Conservation (phyloP, 2,113 vertebrate species). For the Arenaria interpres region DNA sequence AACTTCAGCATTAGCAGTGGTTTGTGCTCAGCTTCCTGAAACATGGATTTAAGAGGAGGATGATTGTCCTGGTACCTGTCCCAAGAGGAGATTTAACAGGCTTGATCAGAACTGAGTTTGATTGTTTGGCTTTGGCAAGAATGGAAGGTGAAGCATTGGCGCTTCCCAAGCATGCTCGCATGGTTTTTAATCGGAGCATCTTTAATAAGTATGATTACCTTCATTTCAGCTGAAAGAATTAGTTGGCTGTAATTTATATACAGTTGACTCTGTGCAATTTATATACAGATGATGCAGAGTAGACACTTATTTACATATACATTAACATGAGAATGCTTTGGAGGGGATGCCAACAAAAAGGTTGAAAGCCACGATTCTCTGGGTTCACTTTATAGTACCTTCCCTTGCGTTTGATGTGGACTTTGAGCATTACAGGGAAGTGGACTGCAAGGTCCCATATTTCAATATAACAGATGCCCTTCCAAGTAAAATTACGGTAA, state of each 20-base stretch:
- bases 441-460: neutral
- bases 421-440: neutral
- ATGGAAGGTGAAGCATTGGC: neutral
- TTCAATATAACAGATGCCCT: neutral
- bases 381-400: neutral
- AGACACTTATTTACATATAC: conserved; percentile 36
- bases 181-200: neutral
- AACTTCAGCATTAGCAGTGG: neutral
- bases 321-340: conserved; percentile 56
- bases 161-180: neutral
- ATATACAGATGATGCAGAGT: conserved; percentile 11
- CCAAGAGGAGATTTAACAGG: neutral
- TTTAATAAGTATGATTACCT: neutral
- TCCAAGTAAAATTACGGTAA: neutral
- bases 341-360: conserved; percentile 18
- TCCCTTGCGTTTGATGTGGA: conserved; percentile 23
- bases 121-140: neutral
- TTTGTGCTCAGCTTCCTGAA: neutral
- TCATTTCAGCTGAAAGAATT: neutral
- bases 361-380: neutral
- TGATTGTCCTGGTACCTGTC: neutral
- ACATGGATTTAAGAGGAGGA: neutral
- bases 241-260: neutral
- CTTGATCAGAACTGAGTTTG: neutral
- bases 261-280: conserved; percentile 34